These are phyloP conservation scores for Drosophila colorata DNA, from an alignment of 2,888 invertebrate species.

Conservation along the genomic window DNA sequence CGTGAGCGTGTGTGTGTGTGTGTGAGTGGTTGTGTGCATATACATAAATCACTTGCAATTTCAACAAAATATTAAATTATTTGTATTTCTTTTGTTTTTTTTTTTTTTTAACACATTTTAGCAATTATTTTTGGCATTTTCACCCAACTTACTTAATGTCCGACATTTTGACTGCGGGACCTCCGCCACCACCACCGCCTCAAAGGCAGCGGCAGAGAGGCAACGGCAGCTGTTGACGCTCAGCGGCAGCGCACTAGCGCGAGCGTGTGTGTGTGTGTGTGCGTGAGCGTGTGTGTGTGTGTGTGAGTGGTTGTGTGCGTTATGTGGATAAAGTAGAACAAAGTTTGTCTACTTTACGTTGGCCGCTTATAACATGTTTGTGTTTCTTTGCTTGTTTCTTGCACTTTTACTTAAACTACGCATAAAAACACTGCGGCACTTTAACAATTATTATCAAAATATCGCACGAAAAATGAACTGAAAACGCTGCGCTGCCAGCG, in stretches of 20 bases:
- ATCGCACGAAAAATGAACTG: conserved; percentile 32
- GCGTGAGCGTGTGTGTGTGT: conserved; percentile 9
- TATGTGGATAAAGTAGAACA: conserved; percentile 69
- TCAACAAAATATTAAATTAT: neutral
- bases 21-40: conserved; percentile 55
- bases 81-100: neutral
- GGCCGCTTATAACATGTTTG: conserved; percentile 46
- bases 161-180: conserved; percentile 81
- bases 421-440: conserved; percentile 16
- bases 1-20: conserved; percentile 8
- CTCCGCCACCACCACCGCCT: conserved; percentile 46
- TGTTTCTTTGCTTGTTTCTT: conserved; percentile 18
- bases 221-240: conserved; percentile 72
- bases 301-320: conserved; percentile 57
- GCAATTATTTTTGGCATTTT: conserved; percentile 29
- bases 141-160: conserved; percentile 83
- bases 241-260: conserved; percentile 50
- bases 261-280: conserved; percentile 25
- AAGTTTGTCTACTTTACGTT: conserved; percentile 57
- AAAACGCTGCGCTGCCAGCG: conserved; percentile 60
- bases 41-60: conserved; percentile 25
- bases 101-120: neutral
- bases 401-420: conserved; percentile 23
- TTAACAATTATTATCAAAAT: conserved; percentile 22
- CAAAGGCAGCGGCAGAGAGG: conserved; percentile 33